Evolutionary conservation across 1,140 invertebrate species (phyloP).

Genomic region (Solenopsis invicta): DNA sequence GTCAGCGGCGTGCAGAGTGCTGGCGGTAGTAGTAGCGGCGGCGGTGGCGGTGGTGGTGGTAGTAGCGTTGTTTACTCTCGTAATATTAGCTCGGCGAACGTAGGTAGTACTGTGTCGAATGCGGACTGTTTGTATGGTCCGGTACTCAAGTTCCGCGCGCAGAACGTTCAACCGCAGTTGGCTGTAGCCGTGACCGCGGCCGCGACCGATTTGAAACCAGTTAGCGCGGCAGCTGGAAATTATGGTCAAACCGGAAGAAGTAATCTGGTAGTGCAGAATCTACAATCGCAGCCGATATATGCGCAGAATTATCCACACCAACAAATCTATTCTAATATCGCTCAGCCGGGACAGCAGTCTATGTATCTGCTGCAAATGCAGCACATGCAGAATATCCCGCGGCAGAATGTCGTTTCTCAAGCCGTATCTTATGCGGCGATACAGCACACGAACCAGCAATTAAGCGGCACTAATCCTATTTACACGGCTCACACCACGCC

Average conservation of each 20-base stretch:
- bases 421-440: constrained; percentile 60
- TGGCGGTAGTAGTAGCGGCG: constrained; percentile 14
- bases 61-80: constrained; percentile 61
- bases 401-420: constrained; percentile 68
- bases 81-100: constrained; percentile 57
- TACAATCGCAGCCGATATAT: constrained; percentile 76
- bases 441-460: constrained; percentile 67
- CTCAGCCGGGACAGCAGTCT: constrained; percentile 68
- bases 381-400: constrained; percentile 73
- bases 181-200: neutral
- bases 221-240: constrained; percentile 61
- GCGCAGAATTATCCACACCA: constrained; percentile 80
- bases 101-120: constrained; percentile 60
- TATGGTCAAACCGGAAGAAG: constrained; percentile 75
- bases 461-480: constrained; percentile 74
- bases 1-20: constrained; percentile 46
- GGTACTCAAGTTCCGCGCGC: constrained; percentile 84
- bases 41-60: constrained; percentile 23
- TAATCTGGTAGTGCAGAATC: constrained; percentile 71
- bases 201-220: constrained; percentile 68
- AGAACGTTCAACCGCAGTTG: constrained; percentile 71
- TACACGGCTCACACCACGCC: constrained; percentile 81
- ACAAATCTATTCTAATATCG: constrained; percentile 83
- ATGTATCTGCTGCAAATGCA: constrained; percentile 74
- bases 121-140: constrained; percentile 84